A percentile compares a stretch with the other conserved stretches of the same genome.
Evolutionary conservation across 2,888 invertebrate species (phyloP).

Genomic region (Ptychoptera albimana): DNA sequence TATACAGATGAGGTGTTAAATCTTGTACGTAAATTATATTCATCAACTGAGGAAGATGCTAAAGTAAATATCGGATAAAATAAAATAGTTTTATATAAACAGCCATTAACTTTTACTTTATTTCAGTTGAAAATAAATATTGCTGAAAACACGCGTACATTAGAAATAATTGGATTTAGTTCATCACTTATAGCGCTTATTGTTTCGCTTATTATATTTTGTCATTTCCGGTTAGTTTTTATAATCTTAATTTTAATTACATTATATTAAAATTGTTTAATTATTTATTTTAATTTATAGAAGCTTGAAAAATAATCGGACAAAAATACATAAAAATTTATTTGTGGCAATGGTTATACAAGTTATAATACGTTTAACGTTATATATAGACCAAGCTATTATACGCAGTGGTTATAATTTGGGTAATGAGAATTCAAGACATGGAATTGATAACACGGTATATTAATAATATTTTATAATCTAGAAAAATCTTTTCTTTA

Average conservation of each 20-base stretch:
- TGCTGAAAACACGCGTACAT: conserved; percentile 48
- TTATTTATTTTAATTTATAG: conserved; percentile 27
- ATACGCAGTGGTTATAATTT: conserved; percentile 26
- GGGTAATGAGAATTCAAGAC: conserved; percentile 21
- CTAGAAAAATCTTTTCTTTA: too few relatives aligned
- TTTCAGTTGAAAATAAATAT: conserved; percentile 48
- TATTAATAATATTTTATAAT: conserved; percentile 17
- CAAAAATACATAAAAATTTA: conserved; percentile 71
- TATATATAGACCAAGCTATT: conserved; percentile 60
- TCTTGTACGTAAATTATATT: conserved; percentile 45
- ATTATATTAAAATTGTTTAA: background rate
- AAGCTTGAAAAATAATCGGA: conserved; percentile 63
- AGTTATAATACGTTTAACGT: conserved; percentile 50
- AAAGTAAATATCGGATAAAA: conserved; percentile 24
- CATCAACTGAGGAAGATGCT: conserved; percentile 33
- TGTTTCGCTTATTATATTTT: conserved; percentile 65
- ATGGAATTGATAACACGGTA: conserved; percentile 52
- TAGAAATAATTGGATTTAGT: conserved; percentile 76
- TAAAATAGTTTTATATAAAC: too few relatives aligned
- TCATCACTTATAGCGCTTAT: conserved; percentile 60
- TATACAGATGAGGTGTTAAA: conserved; percentile 51
- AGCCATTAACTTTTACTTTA: too few relatives aligned
- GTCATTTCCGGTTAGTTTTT: conserved; percentile 54
- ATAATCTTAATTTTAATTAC: background rate
- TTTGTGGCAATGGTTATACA: conserved; percentile 69